These are phyloP conservation scores for Druon quercuslanigerum DNA, from an alignment of 1,140 invertebrate species.

Conservation along the genomic window DNA sequence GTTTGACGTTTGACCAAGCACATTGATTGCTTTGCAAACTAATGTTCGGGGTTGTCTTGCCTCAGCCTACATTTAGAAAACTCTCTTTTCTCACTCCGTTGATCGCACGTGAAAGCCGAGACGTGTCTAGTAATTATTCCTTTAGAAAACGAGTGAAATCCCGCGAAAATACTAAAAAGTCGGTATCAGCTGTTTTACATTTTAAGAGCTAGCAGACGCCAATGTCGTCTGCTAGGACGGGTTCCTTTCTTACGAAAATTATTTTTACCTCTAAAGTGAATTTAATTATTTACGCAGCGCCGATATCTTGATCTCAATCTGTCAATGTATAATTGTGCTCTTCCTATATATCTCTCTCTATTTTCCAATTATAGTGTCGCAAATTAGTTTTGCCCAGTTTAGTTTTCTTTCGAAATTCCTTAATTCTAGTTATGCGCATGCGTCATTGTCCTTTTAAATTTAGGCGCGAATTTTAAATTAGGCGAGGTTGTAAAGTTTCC, in stretches of 20 bases:
- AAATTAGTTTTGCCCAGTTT: no score
- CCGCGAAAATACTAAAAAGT: background rate
- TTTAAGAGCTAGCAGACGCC: background rate
- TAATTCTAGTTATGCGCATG: background rate
- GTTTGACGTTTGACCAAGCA: conserved; percentile 5
- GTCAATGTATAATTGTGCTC: background rate
- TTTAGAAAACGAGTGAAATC: conserved; percentile 7
- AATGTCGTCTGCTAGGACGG: conserved; percentile 4
- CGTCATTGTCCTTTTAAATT: background rate
- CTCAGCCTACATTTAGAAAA: background rate
- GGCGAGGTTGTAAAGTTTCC: no score
- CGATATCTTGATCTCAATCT: background rate
- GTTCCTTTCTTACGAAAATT: background rate
- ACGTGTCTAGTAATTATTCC: conserved; percentile 2
- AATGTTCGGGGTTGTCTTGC: background rate
- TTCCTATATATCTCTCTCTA: background rate
- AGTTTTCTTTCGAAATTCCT: background rate
- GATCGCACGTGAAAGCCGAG: background rate
- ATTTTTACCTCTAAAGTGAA: background rate
- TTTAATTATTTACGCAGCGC: background rate
- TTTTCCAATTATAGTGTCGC: no score
- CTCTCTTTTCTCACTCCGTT: conserved; percentile 1
- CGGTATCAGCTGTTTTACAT: background rate
- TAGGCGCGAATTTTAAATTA: background rate
- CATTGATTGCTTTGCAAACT: background rate